Conservation (phyloP, 1,140 invertebrate genomes). For the Leptinotarsa undecemlineata region DNA sequence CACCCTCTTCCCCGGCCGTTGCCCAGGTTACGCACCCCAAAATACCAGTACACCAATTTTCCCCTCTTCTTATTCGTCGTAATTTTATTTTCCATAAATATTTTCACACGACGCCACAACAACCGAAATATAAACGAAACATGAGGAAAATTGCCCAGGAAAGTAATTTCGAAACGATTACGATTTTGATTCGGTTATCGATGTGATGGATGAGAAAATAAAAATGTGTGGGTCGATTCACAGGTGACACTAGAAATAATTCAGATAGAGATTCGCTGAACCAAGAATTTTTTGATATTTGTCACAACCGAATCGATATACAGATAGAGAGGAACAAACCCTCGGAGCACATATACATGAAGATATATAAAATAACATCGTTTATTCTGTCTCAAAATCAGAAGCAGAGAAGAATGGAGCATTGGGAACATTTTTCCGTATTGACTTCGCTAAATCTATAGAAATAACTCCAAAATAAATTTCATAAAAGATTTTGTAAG, state of each 20-base stretch:
- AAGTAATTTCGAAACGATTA: slow-evolving; percentile 3
- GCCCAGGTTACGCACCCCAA: slow-evolving; percentile 33
- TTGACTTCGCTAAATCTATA: too few species aligned
- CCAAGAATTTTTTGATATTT: not conserved
- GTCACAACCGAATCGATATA: not conserved
- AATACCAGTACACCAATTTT: slow-evolving; percentile 29
- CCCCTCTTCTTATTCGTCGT: slow-evolving; percentile 20
- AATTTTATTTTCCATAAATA: slow-evolving; percentile 30
- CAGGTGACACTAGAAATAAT: not conserved
- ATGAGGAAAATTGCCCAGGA: not conserved
- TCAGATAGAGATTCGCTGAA: not conserved
- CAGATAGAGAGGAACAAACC: too few species aligned
- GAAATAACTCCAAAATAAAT: too few species aligned
- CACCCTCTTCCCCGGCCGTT: slow-evolving; percentile 32
- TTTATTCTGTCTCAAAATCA: too few species aligned
- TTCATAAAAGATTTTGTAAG: too few species aligned
- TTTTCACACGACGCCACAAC: slow-evolving; percentile 19
- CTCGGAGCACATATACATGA: too few species aligned
- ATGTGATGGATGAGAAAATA: not conserved
- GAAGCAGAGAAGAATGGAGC: too few species aligned
- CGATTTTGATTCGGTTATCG: not conserved
- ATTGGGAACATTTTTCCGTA: too few species aligned
- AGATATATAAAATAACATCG: too few species aligned
- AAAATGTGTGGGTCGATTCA: not conserved
- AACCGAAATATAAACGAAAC: slow-evolving; percentile 10